Evolutionary conservation across 2,797 vertebrate species (phyloP).

Genomic region (Dallia pectoralis): DNA sequence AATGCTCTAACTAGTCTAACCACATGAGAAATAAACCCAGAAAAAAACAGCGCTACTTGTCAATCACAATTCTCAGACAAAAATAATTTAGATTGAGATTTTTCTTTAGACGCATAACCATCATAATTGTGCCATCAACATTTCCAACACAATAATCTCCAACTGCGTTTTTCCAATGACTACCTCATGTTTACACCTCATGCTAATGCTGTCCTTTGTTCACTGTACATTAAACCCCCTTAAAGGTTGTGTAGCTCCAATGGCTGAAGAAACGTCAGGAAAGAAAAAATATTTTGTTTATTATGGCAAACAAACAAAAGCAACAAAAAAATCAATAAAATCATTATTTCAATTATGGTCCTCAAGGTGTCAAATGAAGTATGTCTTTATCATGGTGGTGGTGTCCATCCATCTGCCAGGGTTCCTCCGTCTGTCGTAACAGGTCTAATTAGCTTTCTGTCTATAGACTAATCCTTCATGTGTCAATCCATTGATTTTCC

Average conservation of each 20-base stretch:
- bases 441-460: conserved; percentile 72
- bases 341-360: conserved; percentile 61
- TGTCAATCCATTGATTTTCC: conserved; percentile 75
- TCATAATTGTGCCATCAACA: background rate
- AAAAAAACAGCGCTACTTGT: no score
- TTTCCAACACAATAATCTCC: background rate
- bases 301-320: conserved; percentile 41
- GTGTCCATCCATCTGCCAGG: conserved; percentile 63
- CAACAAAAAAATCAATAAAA: conserved; percentile 51
- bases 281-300: background rate
- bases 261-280: background rate
- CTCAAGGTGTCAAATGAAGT: conserved; percentile 65
- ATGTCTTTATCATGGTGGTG: conserved; percentile 59
- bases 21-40: no score
- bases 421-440: conserved; percentile 57
- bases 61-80: no score
- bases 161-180: background rate
- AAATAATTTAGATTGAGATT: no score
- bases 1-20: no score
- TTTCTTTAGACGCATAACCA: background rate
- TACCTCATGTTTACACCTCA: background rate
- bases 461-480: conserved; percentile 74
- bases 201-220: background rate
- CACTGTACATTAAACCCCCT: background rate
- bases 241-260: background rate